Conservation (phyloP, 1,140 invertebrate genomes). For the Platorchestia sp. region DNA sequence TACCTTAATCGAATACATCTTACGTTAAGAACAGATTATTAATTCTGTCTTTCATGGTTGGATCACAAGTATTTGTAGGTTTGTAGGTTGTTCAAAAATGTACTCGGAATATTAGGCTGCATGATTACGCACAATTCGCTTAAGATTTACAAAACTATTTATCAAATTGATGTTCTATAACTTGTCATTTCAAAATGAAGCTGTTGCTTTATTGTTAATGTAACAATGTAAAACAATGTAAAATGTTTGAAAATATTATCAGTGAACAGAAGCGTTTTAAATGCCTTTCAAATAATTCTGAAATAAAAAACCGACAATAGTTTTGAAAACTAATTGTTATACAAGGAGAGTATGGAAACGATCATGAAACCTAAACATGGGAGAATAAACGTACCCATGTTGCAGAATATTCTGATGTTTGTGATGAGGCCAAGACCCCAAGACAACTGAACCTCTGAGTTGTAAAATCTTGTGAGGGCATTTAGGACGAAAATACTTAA, state of each 20-base stretch:
- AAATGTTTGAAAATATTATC: background rate
- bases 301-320: background rate
- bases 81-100: too few species aligned
- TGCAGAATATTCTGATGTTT: conserved; percentile 7
- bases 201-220: too few species aligned
- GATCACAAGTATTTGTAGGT: too few species aligned
- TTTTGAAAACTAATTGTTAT: background rate
- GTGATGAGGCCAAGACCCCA: background rate
- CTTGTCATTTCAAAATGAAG: too few species aligned
- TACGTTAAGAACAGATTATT: too few species aligned
- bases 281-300: background rate
- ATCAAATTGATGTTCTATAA: too few species aligned
- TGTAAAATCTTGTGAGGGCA: background rate
- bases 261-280: background rate
- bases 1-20: too few species aligned
- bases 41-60: too few species aligned
- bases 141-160: too few species aligned
- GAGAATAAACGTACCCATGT: background rate
- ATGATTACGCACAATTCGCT: too few species aligned
- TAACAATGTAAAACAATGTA: background rate
- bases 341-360: background rate
- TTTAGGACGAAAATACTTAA: background rate
- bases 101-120: too few species aligned
- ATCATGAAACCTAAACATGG: background rate
- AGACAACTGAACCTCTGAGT: background rate